These are phyloP conservation scores for Palythoa grandis DNA, from an alignment of 92 coral and sea anemone genomes.

Conservation along the genomic window DNA sequence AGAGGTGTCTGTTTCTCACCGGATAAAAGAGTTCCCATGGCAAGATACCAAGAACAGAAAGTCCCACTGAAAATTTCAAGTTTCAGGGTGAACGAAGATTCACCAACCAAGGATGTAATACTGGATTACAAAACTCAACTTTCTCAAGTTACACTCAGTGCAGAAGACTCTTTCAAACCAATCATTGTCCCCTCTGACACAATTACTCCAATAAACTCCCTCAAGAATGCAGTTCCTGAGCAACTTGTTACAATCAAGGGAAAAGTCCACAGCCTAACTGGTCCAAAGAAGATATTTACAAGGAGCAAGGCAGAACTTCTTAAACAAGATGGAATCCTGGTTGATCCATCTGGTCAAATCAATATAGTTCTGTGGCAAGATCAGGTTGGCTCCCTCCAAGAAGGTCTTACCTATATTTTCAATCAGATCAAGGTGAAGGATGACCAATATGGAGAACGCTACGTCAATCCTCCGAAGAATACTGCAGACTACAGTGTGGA, in stretches of 20 bases:
- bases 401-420: constrained; percentile 44
- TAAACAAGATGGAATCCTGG: constrained; percentile 42
- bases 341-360: constrained; percentile 52
- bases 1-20: constrained; percentile 53
- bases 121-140: constrained; percentile 41
- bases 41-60: constrained; percentile 44
- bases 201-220: constrained; percentile 37
- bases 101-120: constrained; percentile 36
- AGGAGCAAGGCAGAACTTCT: constrained; percentile 26
- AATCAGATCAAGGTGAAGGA: constrained; percentile 40
- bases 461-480: constrained; percentile 52
- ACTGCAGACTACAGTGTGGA: constrained; percentile 5
- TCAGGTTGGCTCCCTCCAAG: constrained; percentile 14
- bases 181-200: constrained; percentile 46
- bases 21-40: constrained; percentile 26
- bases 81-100: constrained; percentile 31
- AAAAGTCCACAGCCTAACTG: constrained; percentile 40
- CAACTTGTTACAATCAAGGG: constrained; percentile 57
- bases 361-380: constrained; percentile 42
- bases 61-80: constrained; percentile 31
- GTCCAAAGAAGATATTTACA: constrained; percentile 48
- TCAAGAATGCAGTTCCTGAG: constrained; percentile 49
- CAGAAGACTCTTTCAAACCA: constrained; percentile 38
- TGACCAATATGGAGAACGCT: constrained; percentile 31
- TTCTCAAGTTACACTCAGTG: neutral